Percentiles rank a stretch among this genome's conserved stretches.
phyloP scores from a whole-genome alignment of 1,140 invertebrate species.

The Aricia agestis region DNA sequence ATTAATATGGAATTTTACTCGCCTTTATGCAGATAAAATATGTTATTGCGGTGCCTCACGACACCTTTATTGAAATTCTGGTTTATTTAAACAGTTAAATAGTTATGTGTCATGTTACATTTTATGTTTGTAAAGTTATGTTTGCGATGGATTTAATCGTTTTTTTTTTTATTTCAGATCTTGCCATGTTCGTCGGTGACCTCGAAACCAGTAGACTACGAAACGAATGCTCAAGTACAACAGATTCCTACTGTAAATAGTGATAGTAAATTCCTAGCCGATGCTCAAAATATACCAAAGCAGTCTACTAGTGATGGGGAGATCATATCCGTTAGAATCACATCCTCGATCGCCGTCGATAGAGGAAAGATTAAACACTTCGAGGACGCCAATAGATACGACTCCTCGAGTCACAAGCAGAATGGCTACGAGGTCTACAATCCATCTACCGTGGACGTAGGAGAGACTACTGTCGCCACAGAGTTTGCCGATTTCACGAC shows the following conservation, averaged over 20 bases:
- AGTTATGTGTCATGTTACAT: background rate
- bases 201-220: conserved; percentile 39
- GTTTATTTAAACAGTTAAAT: too few relatives aligned
- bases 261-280: conserved; percentile 30
- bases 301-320: conserved; percentile 43
- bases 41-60: background rate
- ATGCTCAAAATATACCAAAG: conserved; percentile 49
- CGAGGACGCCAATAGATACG: conserved; percentile 19
- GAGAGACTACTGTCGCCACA: conserved; percentile 25
- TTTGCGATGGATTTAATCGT: background rate
- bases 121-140: background rate
- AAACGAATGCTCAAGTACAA: conserved; percentile 28
- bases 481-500: conserved; percentile 29
- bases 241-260: conserved; percentile 25
- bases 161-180: conserved; percentile 53
- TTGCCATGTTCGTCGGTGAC: conserved; percentile 45
- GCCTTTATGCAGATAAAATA: background rate
- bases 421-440: conserved; percentile 21
- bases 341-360: conserved; percentile 69
- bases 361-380: conserved; percentile 43
- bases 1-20: conserved; percentile 3
- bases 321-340: conserved; percentile 73
- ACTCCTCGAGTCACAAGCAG: background rate
- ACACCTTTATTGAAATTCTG: background rate
- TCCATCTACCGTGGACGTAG: conserved; percentile 25